These are phyloP conservation scores for Cryptoprocta ferox DNA, from an alignment of 2,797 vertebrate genomes.

Conservation along the genomic window DNA sequence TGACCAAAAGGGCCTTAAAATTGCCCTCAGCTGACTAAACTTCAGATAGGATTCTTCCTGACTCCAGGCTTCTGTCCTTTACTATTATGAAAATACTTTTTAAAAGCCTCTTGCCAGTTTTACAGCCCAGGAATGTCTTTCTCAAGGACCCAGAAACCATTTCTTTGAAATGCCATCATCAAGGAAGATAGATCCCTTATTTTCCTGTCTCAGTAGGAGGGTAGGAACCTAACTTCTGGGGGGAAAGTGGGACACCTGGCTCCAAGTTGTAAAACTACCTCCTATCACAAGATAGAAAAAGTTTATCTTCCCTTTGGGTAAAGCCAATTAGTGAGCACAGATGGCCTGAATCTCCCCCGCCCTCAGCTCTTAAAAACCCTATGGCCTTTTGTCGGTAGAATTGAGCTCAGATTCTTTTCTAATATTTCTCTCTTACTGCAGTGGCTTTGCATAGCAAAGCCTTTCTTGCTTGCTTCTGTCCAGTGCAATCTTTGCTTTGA, in stretches of 20 bases:
- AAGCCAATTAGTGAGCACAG: background rate
- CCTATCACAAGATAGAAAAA: background rate
- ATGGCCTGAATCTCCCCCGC: too few relatives aligned
- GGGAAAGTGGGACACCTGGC: background rate
- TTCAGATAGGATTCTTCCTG: background rate
- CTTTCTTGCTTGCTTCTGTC: background rate
- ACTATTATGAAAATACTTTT: background rate
- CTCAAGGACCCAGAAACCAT: too few relatives aligned
- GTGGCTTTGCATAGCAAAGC: background rate
- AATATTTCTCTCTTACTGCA: background rate
- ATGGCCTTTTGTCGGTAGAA: background rate
- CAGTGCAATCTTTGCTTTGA: background rate
- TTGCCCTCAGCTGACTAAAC: background rate
- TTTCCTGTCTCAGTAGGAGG: background rate
- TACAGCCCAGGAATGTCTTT: too few relatives aligned
- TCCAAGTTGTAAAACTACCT: background rate
- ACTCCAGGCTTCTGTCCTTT: background rate
- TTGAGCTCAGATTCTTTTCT: background rate
- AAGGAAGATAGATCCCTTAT: background rate
- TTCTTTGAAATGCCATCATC: background rate
- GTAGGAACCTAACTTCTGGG: background rate
- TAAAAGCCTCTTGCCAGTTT: background rate
- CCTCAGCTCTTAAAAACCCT: background rate
- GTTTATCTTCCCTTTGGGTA: background rate
- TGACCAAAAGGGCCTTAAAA: background rate